A percentile compares a stretch with the other conserved stretches of the same genome.
These are phyloP conservation scores for Matsumyia berberina DNA, from an alignment of 2,888 invertebrate genomes.

Conservation along the genomic window DNA sequence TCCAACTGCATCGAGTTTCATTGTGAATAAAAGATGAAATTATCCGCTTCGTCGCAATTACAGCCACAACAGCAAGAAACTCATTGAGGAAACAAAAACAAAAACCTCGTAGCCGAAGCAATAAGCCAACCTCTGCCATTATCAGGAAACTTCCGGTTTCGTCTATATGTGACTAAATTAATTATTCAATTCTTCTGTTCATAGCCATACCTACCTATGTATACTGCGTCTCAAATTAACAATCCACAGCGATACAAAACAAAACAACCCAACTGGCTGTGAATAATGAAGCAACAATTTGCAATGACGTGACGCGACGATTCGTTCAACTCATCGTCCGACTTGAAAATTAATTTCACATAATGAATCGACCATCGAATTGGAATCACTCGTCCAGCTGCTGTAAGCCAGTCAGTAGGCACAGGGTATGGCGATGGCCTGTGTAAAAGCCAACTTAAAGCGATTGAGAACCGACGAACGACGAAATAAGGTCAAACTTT, in stretches of 20 bases:
- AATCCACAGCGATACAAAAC: constrained; percentile 52
- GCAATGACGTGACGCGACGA: constrained; percentile 45
- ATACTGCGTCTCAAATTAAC: constrained; percentile 36
- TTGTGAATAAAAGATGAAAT: constrained; percentile 9
- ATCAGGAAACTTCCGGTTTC: constrained; percentile 68
- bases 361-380: constrained; percentile 28
- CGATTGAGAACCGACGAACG: constrained; percentile 4
- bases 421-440: neutral
- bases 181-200: constrained; percentile 45
- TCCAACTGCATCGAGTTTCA: constrained; percentile 1
- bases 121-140: constrained; percentile 55
- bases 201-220: neutral
- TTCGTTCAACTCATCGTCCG: constrained; percentile 47
- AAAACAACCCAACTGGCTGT: constrained; percentile 58
- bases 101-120: constrained; percentile 12
- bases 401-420: neutral
- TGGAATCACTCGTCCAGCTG: constrained; percentile 14
- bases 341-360: constrained; percentile 32
- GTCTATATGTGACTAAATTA: constrained; percentile 62
- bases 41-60: constrained; percentile 12
- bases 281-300: constrained; percentile 64
- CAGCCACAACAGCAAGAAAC: constrained; percentile 4
- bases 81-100: neutral
- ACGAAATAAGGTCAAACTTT: constrained; percentile 65
- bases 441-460: neutral